phyloP scores from a whole-genome alignment of 1,140 invertebrate genomes.

The Drosophila sechellia region DNA sequence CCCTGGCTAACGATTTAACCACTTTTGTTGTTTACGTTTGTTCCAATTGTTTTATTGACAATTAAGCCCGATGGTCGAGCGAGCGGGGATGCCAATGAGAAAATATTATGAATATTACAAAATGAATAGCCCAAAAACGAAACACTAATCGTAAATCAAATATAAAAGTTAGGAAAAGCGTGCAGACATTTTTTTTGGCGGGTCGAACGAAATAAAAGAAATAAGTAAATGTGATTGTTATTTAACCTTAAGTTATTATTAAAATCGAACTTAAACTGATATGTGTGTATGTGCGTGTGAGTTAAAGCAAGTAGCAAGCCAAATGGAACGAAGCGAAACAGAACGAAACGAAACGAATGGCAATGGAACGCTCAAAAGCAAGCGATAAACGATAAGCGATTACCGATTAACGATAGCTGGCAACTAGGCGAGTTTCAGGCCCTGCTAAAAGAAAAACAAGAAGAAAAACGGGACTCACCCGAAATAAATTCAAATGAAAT shows the following conservation, averaged over 20 bases:
- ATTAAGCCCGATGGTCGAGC: slow-evolving; percentile 32
- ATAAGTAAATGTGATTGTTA: slow-evolving; percentile 83
- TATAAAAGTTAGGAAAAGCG: slow-evolving; percentile 35
- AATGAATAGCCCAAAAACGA: slow-evolving; percentile 30
- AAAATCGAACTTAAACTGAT: slow-evolving; percentile 60
- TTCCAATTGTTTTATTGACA: slow-evolving; percentile 80
- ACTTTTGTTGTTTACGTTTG: slow-evolving; percentile 71
- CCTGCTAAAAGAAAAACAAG: slow-evolving; percentile 3
- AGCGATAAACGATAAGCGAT: slow-evolving; percentile 19
- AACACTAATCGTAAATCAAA: slow-evolving; percentile 50
- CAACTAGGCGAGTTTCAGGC: slow-evolving; percentile 32
- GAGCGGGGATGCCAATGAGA: slow-evolving; percentile 32
- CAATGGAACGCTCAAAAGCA: slow-evolving; percentile 30
- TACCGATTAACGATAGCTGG: slow-evolving; percentile 41
- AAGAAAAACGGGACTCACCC: slow-evolving; percentile 11
- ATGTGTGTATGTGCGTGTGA: slow-evolving; percentile 59
- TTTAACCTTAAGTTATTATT: slow-evolving; percentile 82
- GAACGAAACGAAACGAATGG: slow-evolving; percentile 23
- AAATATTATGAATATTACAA: slow-evolving; percentile 52
- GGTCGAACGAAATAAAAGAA: slow-evolving; percentile 49
- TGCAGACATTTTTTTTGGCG: slow-evolving; percentile 62
- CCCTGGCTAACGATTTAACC: slow-evolving; percentile 45
- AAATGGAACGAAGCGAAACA: slow-evolving; percentile 8
- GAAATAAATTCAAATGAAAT: slow-evolving; percentile 29
- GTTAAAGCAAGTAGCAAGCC: slow-evolving; percentile 33